Conservation (phyloP, 2,113 vertebrate genomes). For the Canis aureus region DNA sequence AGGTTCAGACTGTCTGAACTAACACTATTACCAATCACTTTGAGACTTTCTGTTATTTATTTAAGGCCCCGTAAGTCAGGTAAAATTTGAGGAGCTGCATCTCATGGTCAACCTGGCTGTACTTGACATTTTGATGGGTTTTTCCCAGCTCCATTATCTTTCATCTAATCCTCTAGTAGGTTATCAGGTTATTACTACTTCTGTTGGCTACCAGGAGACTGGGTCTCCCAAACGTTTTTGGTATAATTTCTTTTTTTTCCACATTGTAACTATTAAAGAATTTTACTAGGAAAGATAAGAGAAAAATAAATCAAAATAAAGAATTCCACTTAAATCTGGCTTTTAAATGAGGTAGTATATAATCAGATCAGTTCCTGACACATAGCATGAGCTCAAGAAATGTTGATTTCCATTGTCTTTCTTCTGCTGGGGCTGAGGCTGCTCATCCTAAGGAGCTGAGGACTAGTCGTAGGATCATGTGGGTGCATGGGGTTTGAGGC, state of each 20-base stretch:
- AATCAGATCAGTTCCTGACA: not conserved
- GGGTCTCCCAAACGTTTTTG: not conserved
- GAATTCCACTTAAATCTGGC: not conserved
- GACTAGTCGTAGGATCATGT: not conserved
- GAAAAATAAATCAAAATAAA: not conserved
- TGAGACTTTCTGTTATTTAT: not conserved
- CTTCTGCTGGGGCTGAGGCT: not conserved
- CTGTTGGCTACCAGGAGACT: not conserved
- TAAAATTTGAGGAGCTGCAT: not conserved
- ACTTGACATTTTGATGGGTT: not conserved
- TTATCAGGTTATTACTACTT: not conserved
- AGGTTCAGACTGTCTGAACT: not conserved
- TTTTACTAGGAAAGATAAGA: constrained; percentile 8
- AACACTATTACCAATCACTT: not conserved
- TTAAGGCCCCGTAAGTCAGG: not conserved
- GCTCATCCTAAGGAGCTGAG: not conserved
- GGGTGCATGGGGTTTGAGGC: not conserved
- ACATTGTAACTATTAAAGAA: not conserved
- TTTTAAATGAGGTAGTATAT: not conserved
- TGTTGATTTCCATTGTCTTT: not conserved
- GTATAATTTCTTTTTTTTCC: not conserved
- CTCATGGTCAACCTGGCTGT: not conserved
- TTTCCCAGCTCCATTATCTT: not conserved
- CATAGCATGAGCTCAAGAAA: not conserved
- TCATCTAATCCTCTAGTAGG: not conserved